phyloP scores from a whole-genome alignment of 2,888 invertebrate species.

The Orchesella flavescens region DNA sequence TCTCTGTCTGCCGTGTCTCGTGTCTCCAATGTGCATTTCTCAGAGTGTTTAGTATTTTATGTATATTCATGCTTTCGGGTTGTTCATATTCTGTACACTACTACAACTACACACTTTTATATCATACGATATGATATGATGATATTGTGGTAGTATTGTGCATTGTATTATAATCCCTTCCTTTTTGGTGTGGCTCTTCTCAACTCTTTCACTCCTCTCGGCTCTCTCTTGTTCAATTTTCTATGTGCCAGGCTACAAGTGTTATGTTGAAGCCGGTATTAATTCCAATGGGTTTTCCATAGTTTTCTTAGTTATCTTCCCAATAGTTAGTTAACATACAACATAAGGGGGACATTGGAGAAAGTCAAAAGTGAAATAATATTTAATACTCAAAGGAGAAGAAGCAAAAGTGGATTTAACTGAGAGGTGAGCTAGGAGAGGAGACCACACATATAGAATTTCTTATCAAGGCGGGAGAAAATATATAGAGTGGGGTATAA shows the following conservation, averaged over 20 bases:
- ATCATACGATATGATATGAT: not conserved
- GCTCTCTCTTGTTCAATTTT: no score
- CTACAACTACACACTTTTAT: not conserved
- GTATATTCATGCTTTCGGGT: not conserved
- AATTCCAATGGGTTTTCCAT: not conserved
- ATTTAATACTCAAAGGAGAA: no score
- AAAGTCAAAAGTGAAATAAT: no score
- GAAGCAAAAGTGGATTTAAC: not conserved
- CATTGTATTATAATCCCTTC: constrained; percentile 42
- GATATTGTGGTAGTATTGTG: constrained; percentile 5
- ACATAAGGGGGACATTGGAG: not conserved
- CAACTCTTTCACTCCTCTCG: no score
- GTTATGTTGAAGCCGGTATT: constrained; percentile 56
- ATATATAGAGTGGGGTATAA: not conserved
- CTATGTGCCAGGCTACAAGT: constrained; percentile 62
- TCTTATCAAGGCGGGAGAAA: constrained; percentile 8
- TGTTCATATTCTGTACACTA: no score
- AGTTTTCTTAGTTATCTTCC: no score
- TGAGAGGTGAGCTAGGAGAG: not conserved
- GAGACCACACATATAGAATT: not conserved
- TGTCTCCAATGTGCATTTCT: constrained; percentile 57
- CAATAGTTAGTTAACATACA: not conserved
- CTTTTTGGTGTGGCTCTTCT: constrained; percentile 58
- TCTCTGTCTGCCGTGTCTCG: constrained; percentile 46
- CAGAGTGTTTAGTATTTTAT: constrained; percentile 26